Conservation (phyloP, 2,888 invertebrate genomes). For the Cataglyphis livida region DNA sequence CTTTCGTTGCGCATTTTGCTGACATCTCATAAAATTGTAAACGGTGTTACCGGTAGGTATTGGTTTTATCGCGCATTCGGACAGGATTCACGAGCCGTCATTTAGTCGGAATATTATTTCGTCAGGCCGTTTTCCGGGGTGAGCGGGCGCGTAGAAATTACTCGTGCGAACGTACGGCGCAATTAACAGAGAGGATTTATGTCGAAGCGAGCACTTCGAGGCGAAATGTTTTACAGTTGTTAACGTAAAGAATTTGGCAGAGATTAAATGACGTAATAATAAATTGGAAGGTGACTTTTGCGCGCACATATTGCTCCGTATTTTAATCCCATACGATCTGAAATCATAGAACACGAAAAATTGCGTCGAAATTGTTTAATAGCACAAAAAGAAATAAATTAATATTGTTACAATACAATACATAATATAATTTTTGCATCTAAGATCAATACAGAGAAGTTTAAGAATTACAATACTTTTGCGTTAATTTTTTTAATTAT, state of each 20-base stretch:
- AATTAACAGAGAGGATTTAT: conserved; percentile 48
- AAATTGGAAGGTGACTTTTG: background rate
- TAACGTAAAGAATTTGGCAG: conserved; percentile 39
- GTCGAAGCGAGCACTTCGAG: conserved; percentile 40
- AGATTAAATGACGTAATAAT: conserved; percentile 36
- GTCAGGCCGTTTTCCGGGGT: conserved; percentile 36
- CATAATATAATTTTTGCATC: background rate
- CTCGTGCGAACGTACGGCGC: conserved; percentile 37
- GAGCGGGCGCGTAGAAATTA: conserved; percentile 39
- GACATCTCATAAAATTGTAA: conserved; percentile 74
- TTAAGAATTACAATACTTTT: background rate
- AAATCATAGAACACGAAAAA: background rate
- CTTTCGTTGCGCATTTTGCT: conserved; percentile 62
- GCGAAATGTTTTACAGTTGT: conserved; percentile 24
- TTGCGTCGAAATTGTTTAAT: background rate
- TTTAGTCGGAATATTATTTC: conserved; percentile 50
- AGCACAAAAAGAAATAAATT: background rate
- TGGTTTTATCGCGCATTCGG: conserved; percentile 72
- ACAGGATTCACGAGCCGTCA: conserved; percentile 61
- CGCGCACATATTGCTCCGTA: background rate
- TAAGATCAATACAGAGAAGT: background rate
- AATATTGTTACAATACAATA: background rate
- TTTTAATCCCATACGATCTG: background rate
- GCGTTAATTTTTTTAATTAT: background rate
- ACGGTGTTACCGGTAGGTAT: conserved; percentile 70